A percentile compares a stretch with the other conserved stretches of the same genome.
Evolutionary conservation across 2,797 vertebrate species (phyloP).

Genomic region (Helarctos malayanus): DNA sequence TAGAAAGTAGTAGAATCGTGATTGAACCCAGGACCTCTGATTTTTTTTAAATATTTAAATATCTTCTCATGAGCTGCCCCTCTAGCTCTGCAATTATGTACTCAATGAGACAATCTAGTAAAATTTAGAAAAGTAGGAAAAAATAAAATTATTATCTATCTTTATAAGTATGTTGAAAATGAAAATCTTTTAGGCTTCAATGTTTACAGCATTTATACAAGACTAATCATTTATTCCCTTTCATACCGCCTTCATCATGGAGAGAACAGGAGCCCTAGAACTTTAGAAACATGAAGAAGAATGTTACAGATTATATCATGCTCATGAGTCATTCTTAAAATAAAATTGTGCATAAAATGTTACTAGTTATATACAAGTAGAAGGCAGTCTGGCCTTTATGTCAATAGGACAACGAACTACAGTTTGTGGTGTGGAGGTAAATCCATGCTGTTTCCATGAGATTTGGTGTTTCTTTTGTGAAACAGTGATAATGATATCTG

Average conservation of each 20-base stretch:
- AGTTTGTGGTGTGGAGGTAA: neutral
- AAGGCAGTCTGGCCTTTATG: neutral
- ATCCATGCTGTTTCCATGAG: neutral
- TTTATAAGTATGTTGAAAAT: neutral
- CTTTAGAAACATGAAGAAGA: neutral
- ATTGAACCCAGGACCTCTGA: neutral
- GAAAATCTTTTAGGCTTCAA: neutral
- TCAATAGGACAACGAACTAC: neutral
- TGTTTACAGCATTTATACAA: neutral
- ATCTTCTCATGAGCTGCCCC: neutral
- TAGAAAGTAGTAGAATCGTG: neutral
- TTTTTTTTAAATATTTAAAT: neutral
- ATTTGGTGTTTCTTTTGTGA: neutral
- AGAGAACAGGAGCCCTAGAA: neutral
- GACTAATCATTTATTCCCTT: neutral
- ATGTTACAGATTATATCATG: neutral
- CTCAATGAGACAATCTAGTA: neutral
- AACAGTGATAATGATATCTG: neutral
- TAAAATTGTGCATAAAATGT: neutral
- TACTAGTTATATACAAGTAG: neutral
- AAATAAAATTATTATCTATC: neutral
- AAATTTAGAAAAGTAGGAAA: neutral
- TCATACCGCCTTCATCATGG: neutral
- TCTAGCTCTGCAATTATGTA: neutral
- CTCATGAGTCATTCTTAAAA: conserved; percentile 21